Conservation (phyloP, 2,888 invertebrate genomes). For the Uloborus plumipes region DNA sequence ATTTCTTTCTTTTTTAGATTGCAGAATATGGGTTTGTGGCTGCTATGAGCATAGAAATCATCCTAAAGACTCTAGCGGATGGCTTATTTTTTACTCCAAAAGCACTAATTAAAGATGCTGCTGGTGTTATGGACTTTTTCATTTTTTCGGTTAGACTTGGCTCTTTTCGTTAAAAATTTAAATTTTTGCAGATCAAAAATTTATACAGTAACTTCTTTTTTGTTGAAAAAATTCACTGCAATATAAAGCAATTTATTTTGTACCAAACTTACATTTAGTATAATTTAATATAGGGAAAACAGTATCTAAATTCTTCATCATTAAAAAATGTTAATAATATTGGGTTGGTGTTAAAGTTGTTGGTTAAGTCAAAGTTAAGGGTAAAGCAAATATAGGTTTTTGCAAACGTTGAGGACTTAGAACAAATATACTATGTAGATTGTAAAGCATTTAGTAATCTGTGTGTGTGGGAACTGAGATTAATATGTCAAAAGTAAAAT, state of each 20-base stretch:
- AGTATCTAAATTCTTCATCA: no score
- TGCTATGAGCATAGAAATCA: slow-evolving; percentile 96
- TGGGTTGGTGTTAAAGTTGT: no score
- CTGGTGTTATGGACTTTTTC: slow-evolving; percentile 95
- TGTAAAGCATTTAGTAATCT: no score
- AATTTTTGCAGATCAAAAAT: slow-evolving; percentile 1
- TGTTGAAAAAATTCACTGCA: not conserved
- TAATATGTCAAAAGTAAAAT: no score
- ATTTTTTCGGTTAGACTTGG: slow-evolving; percentile 86
- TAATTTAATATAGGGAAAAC: no score
- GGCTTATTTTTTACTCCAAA: slow-evolving; percentile 99
- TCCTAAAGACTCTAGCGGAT: slow-evolving; percentile 95
- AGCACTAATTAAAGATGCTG: slow-evolving; percentile 97
- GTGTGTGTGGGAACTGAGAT: no score
- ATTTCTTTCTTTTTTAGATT: slow-evolving; percentile 69
- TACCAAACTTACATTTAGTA: not conserved
- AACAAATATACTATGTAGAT: no score
- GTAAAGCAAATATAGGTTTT: no score
- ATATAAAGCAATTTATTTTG: not conserved
- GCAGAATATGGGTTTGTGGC: slow-evolving; percentile 98
- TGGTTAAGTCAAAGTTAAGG: no score
- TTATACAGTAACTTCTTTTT: not conserved
- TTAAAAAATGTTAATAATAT: no score
- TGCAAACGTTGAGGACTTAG: no score
- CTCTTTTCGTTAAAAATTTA: not conserved